Evolutionary conservation across 2,113 vertebrate species (phyloP), one percentile per base, ranked within the genome.

Genomic region (Bos taurus): DNA sequence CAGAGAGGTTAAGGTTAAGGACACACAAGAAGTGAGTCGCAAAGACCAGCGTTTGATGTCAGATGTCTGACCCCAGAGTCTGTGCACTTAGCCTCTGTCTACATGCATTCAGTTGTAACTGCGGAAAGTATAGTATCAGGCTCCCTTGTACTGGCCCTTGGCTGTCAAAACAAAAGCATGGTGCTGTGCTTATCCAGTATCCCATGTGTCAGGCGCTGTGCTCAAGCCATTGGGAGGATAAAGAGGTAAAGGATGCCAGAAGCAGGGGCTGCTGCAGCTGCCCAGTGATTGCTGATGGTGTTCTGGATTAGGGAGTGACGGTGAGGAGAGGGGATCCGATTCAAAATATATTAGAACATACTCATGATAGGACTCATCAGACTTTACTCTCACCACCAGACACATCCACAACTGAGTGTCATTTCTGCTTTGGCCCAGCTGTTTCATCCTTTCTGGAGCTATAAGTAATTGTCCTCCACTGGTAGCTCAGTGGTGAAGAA

Each of bases 251-350:
- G 48, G 67, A 0, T 13, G 48, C 16, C 0, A 0, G 33, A 5
- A 13, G 21, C 3, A 2, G 2, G 21, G 17, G 5, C 30, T 54
- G 13, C 17, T 36, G 56, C 30, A 1, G 6, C 46, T n/a, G 40
- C 6, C n/a, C 33, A 4, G 6, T 6, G 46, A 52, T 19, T 15
- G 0, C 3, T 0, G 1, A 3, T 1, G 21, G 14, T 10, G 12
- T 43, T 64, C 17, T 6, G 19, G 33, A 9, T 43, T 11, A 12
- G 7, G 3, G 43, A 16, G 40, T 13, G 26, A 13, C 1, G 1
- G 28, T 4, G 43, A 82, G 25, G 28, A 19, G 6, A 54, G 21
- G 15, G 2, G 33, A n/a, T 19, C 30, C 0, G 13, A 30, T 26
- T 56, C 40, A 56, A 52, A 91, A 26, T 17, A 33, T 0, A 15